Conservation (phyloP, 2,888 invertebrate species). For the Nomada hirtipes region DNA sequence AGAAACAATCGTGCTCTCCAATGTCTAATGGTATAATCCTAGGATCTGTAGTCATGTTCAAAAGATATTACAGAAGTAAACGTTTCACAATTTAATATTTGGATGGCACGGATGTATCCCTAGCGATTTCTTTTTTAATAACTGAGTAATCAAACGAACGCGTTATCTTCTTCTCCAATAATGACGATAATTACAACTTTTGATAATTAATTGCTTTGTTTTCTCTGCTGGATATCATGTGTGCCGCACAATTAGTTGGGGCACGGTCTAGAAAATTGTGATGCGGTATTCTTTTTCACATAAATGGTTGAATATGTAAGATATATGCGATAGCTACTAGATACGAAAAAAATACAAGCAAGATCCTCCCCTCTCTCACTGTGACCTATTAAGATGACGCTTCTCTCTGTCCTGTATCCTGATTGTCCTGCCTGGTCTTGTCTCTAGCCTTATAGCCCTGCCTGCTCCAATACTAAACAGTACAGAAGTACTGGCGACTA, state of each 20-base stretch:
- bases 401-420: conserved; percentile 81
- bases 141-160: conserved; percentile 37
- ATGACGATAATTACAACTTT: conserved; percentile 42
- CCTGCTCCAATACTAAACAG: conserved; percentile 84
- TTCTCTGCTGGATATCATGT: conserved; percentile 51
- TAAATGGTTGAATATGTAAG: conserved; percentile 71
- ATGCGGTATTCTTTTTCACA: conserved; percentile 61
- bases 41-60: conserved; percentile 41
- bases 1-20: conserved; percentile 68
- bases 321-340: conserved; percentile 73
- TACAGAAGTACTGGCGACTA: conserved; percentile 83
- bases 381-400: conserved; percentile 79
- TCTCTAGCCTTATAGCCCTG: conserved; percentile 83
- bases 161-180: conserved; percentile 24
- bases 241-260: conserved; percentile 61
- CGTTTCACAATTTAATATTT: conserved; percentile 51
- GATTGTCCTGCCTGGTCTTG: conserved; percentile 80
- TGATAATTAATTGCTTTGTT: conserved; percentile 41
- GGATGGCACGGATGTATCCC: conserved; percentile 68
- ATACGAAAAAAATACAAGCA: conserved; percentile 74
- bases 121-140: conserved; percentile 39
- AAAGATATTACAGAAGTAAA: conserved; percentile 40
- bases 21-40: conserved; percentile 53
- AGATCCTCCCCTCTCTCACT: conserved; percentile 78
- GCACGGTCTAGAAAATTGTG: conserved; percentile 67